These are phyloP conservation scores for Crossocerus cetratus DNA, from an alignment of 2,888 invertebrate genomes.

Conservation along the genomic window DNA sequence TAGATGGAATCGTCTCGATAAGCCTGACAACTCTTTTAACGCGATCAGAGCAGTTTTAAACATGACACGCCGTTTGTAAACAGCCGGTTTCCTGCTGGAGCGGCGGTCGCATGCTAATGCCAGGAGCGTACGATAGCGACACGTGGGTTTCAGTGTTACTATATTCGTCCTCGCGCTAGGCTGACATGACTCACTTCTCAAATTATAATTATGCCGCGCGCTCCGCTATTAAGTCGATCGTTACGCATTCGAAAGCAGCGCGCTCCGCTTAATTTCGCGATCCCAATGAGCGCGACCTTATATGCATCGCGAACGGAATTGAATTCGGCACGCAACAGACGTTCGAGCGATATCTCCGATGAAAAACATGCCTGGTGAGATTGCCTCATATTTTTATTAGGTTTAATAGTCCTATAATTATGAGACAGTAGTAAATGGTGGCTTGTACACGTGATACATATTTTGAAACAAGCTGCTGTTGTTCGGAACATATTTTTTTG, in stretches of 20 bases:
- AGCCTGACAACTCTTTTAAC: slow-evolving; percentile 15
- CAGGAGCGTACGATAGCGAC: slow-evolving; percentile 9
- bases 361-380: too few relatives aligned
- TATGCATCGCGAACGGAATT: too few relatives aligned
- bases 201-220: slow-evolving; percentile 36
- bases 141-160: slow-evolving; percentile 36
- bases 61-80: slow-evolving; percentile 13
- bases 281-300: slow-evolving; percentile 13
- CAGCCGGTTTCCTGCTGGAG: background rate
- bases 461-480: too few relatives aligned
- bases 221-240: slow-evolving; percentile 32
- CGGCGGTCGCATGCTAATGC: slow-evolving; percentile 30
- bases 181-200: slow-evolving; percentile 34
- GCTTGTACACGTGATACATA: too few relatives aligned
- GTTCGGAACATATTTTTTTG: too few relatives aligned
- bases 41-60: slow-evolving; percentile 14
- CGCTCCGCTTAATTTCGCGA: slow-evolving; percentile 12
- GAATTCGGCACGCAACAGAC: too few relatives aligned
- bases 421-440: too few relatives aligned
- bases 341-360: too few relatives aligned
- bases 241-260: slow-evolving; percentile 20
- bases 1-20: slow-evolving; percentile 5
- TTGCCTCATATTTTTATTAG: too few relatives aligned
- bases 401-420: too few relatives aligned
- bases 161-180: slow-evolving; percentile 30